phyloP scores from a whole-genome alignment of 2,888 invertebrate genomes.

The Stenoptilia bipunctidactyla region DNA sequence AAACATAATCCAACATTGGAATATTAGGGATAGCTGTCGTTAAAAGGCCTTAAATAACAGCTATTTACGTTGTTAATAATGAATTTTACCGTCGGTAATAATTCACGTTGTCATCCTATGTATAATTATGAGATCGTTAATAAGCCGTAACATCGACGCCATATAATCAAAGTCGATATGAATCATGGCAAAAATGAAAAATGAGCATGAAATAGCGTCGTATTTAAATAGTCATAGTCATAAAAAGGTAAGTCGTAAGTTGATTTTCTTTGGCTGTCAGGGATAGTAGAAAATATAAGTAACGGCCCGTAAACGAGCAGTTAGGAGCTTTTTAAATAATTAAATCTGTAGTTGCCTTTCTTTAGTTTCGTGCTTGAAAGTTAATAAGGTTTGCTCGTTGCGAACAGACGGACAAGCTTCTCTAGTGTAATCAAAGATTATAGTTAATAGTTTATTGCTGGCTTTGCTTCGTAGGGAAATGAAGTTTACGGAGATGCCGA shows the following conservation, averaged over 20 bases:
- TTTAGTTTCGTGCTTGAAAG: constrained; percentile 52
- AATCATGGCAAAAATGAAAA: constrained; percentile 58
- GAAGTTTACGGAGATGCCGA: too few species aligned
- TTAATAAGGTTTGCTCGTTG: constrained; percentile 36
- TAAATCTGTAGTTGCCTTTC: constrained; percentile 66
- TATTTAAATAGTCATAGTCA: constrained; percentile 56
- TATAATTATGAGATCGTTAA: constrained; percentile 58
- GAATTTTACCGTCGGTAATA: constrained; percentile 38
- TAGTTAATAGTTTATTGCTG: constrained; percentile 13
- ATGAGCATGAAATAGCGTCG: constrained; percentile 56
- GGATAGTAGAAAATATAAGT: constrained; percentile 61
- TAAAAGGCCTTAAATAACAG: constrained; percentile 16
- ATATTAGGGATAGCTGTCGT: neutral
- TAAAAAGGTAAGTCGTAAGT: constrained; percentile 54
- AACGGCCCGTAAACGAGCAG: constrained; percentile 62
- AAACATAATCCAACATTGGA: neutral
- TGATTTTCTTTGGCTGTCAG: constrained; percentile 55
- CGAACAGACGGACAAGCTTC: constrained; percentile 30
- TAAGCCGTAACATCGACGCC: constrained; percentile 52
- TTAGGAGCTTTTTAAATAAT: constrained; percentile 71
- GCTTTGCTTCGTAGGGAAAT: neutral
- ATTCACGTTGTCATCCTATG: constrained; percentile 45
- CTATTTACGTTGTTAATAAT: constrained; percentile 23
- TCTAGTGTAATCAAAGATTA: constrained; percentile 31
- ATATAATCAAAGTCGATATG: constrained; percentile 62